These are phyloP conservation scores for Catharus bicknelli DNA, from an alignment of 2,113 vertebrate genomes.

Conservation along the genomic window DNA sequence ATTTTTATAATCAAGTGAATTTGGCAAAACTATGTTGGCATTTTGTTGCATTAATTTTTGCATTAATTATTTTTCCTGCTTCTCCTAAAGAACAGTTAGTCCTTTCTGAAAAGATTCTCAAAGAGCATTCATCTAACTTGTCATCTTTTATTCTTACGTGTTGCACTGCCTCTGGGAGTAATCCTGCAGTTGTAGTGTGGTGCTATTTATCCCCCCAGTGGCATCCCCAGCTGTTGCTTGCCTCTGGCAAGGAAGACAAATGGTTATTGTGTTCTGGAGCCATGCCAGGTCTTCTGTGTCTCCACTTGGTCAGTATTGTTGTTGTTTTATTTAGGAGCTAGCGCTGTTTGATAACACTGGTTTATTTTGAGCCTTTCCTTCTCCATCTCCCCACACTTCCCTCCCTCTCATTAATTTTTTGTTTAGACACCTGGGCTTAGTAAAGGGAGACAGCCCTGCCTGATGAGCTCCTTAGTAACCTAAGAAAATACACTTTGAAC, in stretches of 20 bases:
- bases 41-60: neutral
- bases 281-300: neutral
- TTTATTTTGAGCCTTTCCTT: conserved; percentile 22
- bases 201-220: neutral
- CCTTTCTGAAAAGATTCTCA: conserved; percentile 4
- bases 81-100: neutral
- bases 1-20: neutral
- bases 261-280: conserved; percentile 38
- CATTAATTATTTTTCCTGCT: neutral
- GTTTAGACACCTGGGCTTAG: neutral
- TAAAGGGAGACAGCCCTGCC: neutral
- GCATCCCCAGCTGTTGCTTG: conserved; percentile 51
- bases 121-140: conserved; percentile 12
- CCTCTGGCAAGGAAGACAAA: conserved; percentile 48
- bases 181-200: neutral
- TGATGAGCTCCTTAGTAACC: neutral
- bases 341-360: neutral
- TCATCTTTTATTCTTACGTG: conserved; percentile 20
- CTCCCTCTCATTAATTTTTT: neutral
- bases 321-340: conserved; percentile 27
- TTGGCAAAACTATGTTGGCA: neutral
- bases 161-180: neutral
- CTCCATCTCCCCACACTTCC: neutral
- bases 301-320: conserved; percentile 25
- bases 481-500: neutral